Base-by-base conservation (phyloP, 2,113 vertebrate genomes). In the Halichoeres trimaculatus region DNA sequence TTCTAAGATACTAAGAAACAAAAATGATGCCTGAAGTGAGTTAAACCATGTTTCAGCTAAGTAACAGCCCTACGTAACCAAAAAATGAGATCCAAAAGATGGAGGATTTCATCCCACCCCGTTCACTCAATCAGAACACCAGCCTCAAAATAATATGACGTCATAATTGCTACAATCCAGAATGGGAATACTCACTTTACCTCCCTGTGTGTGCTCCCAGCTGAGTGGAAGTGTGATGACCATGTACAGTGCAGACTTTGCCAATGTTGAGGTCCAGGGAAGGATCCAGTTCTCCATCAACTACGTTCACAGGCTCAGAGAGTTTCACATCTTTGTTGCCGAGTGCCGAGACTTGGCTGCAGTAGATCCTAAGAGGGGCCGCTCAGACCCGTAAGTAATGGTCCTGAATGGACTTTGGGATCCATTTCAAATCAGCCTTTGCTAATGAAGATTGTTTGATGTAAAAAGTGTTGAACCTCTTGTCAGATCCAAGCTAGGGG, bases 201-300 rank as follows among this genome's bases (percentile, higher is more conserved):
- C 30, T 63, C 23, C 73, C 48, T 67, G 45, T 40, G 1, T 73
- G 30, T 81, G 61, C 58, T 24, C 48, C 45, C 76, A 99, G 98
- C 93, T 97, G 30, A 98, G 96, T 2, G 93, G 96, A 51, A 99
- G 97, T 64, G 91, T 96, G 53, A 95, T 96, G 95, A 99, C 97
- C 58, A 89, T 99, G 86, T 96, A 96, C 20, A 97, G 95, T 1
- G 95, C 92, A 10, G 97, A 99, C 81, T 97, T 96, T 16, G 95
- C 94, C 47, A 96, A 90, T 1, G 91, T 98, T 26, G 96, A 99
- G 30, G 94, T 99, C 70, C 96, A 95, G 86, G 97, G 98, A 19
- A 95, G 68, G 67, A 95, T 99, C 56, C 95, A 98, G 80, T 98
- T 98, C 90, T 96, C 97, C 50, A 79, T 99, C 47, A 97, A 97